Evolutionary conservation across 2,888 invertebrate species (phyloP).

Genomic region (Amorpha juglandis): DNA sequence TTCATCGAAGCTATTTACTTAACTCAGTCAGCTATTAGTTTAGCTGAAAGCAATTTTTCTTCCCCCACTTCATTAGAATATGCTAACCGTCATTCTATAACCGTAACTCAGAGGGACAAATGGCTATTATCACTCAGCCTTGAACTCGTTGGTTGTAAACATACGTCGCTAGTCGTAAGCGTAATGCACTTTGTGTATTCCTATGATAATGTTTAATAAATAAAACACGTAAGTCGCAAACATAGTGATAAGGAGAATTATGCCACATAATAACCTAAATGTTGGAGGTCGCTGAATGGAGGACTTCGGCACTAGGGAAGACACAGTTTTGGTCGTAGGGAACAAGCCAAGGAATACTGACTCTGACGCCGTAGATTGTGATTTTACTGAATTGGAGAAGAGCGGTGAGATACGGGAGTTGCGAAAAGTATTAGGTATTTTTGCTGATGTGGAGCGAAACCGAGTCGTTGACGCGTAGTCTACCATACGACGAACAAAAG

Average conservation of each 20-base stretch:
- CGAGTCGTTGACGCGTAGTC: too few species aligned
- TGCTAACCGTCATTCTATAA: slow-evolving; percentile 3
- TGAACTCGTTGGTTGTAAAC: slow-evolving; percentile 5
- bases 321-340: too few species aligned
- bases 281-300: too few species aligned
- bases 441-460: too few species aligned
- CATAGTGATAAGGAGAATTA: background rate
- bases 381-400: too few species aligned
- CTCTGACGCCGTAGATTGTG: too few species aligned
- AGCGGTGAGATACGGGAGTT: too few species aligned
- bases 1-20: slow-evolving; percentile 22
- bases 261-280: background rate
- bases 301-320: too few species aligned
- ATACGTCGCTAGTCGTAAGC: background rate
- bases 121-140: slow-evolving; percentile 8
- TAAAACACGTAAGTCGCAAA: background rate
- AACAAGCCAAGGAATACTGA: too few species aligned
- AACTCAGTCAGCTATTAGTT: slow-evolving; percentile 13
- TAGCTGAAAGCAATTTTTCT: slow-evolving; percentile 17
- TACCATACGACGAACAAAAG: too few species aligned
- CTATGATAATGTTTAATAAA: background rate
- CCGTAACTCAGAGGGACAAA: slow-evolving; percentile 2
- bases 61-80: slow-evolving; percentile 18
- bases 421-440: too few species aligned
- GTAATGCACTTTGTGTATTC: background rate